These are phyloP conservation scores for Australoheros scitulus DNA, from an alignment of 2,113 vertebrate genomes.

Conservation along the genomic window DNA sequence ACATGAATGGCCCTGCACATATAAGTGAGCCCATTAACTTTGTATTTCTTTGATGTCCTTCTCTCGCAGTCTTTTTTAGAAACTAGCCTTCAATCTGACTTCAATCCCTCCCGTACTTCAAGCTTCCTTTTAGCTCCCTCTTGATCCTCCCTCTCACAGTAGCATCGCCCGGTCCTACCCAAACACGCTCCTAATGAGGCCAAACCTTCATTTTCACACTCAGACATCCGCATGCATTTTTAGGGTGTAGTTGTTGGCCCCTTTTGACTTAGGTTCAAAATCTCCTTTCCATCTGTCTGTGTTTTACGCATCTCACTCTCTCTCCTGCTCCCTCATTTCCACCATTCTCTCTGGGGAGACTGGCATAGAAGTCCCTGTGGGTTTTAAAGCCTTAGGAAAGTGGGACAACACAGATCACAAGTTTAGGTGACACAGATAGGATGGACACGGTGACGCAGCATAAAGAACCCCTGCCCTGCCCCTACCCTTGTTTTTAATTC, in stretches of 20 bases:
- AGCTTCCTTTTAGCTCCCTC: constrained; percentile 60
- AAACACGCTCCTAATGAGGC: constrained; percentile 70
- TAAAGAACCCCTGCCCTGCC: constrained; percentile 26
- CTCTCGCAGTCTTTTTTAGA: constrained; percentile 53
- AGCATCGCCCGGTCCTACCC: constrained; percentile 25
- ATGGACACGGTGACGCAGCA: constrained; percentile 16
- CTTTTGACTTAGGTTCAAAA: constrained; percentile 34
- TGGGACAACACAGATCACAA: constrained; percentile 30
- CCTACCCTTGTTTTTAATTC: constrained; percentile 47
- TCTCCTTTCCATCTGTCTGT: constrained; percentile 44
- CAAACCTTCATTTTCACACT: constrained; percentile 44
- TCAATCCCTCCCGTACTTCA: constrained; percentile 55
- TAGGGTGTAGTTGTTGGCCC: constrained; percentile 6
- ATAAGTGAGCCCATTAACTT: constrained; percentile 57
- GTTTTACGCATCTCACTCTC: constrained; percentile 27
- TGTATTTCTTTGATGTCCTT: constrained; percentile 64
- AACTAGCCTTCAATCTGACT: constrained; percentile 60
- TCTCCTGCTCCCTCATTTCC: constrained; percentile 24
- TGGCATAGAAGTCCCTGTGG: constrained; percentile 2
- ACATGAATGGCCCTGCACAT: constrained; percentile 22
- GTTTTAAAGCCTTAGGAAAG: constrained; percentile 37
- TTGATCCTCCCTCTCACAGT: constrained; percentile 66
- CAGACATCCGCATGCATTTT: constrained; percentile 18
- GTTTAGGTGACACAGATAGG: constrained; percentile 41
- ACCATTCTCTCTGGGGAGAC: constrained; percentile 23